Percentiles rank a stretch among this genome's conserved stretches.
Conservation (phyloP, 2,888 invertebrate genomes). For the Chesias legatella region DNA sequence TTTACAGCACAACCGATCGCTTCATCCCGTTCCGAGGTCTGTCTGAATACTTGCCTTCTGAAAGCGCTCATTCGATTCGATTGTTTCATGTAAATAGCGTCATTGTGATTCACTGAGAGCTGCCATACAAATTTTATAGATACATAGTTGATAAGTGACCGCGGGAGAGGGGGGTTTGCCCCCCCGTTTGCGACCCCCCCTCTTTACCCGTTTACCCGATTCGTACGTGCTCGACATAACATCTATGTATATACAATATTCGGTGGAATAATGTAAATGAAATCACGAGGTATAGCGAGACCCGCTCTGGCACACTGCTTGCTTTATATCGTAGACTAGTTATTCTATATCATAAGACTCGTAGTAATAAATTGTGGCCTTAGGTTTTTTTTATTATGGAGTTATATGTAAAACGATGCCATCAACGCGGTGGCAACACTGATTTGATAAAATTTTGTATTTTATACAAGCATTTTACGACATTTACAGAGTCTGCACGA, state of each 20-base stretch:
- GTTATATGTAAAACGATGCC: slow-evolving; percentile 48
- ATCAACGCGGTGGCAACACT: slow-evolving; percentile 40
- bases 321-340: slow-evolving; percentile 41
- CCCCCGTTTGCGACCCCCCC: slow-evolving; percentile 3
- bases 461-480: slow-evolving; percentile 61
- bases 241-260: slow-evolving; percentile 54
- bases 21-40: too few relatives aligned
- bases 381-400: slow-evolving; percentile 57
- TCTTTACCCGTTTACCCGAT: slow-evolving; percentile 6
- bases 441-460: slow-evolving; percentile 45
- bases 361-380: slow-evolving; percentile 76
- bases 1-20: slow-evolving; percentile 25
- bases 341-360: slow-evolving; percentile 35
- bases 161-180: slow-evolving; percentile 35
- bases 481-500: slow-evolving; percentile 69
- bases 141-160: slow-evolving; percentile 67
- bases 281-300: slow-evolving; percentile 29
- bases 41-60: slow-evolving; percentile 2
- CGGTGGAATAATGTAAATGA: slow-evolving; percentile 44
- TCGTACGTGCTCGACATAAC: slow-evolving; percentile 8
- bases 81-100: slow-evolving; percentile 63
- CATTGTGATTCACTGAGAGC: slow-evolving; percentile 69
- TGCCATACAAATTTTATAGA: slow-evolving; percentile 77
- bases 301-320: slow-evolving; percentile 49
- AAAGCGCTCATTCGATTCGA: slow-evolving; percentile 23